phyloP scores from a whole-genome alignment of 2,113 vertebrate genomes.

The Pluvianellus socialis region DNA sequence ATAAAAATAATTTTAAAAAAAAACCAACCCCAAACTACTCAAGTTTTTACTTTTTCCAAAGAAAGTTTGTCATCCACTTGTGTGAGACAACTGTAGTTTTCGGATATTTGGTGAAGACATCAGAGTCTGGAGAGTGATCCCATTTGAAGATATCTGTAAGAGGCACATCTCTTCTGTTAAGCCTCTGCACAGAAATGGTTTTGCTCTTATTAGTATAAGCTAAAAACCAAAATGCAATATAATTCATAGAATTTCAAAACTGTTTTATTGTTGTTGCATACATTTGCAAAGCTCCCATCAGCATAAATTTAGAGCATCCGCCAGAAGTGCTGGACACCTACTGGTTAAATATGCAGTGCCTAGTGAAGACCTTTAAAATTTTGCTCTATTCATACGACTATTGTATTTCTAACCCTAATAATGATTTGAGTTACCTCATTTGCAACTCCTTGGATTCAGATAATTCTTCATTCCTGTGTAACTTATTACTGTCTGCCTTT shows the following conservation, averaged over 20 bases:
- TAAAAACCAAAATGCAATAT: background rate
- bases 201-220: background rate
- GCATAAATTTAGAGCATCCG: background rate
- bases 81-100: background rate
- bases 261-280: background rate
- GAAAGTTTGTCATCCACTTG: background rate
- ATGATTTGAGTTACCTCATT: constrained; percentile 31
- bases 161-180: background rate
- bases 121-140: background rate
- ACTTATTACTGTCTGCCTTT: constrained; percentile 31
- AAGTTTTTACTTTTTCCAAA: background rate
- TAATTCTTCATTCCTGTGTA: constrained; percentile 35
- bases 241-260: background rate
- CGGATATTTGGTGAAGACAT: background rate
- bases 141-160: background rate
- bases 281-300: background rate
- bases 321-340: background rate
- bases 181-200: background rate
- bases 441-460: constrained; percentile 36
- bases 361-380: background rate
- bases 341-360: background rate
- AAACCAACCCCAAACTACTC: background rate
- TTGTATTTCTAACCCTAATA: constrained; percentile 38
- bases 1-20: background rate
- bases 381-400: background rate